phyloP scores from a whole-genome alignment of 2,797 vertebrate genomes.

The Sarcoramphus papa region DNA sequence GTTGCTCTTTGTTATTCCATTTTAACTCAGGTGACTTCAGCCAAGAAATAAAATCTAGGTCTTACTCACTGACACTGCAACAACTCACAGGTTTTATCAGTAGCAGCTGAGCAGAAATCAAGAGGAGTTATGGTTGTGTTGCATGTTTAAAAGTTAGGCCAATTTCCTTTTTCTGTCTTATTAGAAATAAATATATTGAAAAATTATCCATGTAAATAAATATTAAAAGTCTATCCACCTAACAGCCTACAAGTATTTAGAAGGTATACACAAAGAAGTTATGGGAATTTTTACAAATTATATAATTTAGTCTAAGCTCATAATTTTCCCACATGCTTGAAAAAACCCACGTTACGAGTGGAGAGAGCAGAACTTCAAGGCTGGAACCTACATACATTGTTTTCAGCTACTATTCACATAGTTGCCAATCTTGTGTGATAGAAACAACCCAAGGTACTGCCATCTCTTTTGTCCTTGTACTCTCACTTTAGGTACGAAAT shows the following conservation, averaged over 20 bases:
- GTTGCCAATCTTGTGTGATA: background rate
- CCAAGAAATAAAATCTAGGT: background rate
- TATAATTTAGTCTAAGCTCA: background rate
- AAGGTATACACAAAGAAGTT: background rate
- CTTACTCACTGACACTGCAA: background rate
- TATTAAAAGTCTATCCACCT: background rate
- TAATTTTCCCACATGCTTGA: background rate
- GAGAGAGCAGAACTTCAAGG: background rate
- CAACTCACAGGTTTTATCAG: background rate
- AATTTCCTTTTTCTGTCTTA: background rate
- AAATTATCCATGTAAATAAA: background rate
- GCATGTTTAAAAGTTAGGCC: background rate
- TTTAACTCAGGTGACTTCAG: background rate
- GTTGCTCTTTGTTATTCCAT: background rate
- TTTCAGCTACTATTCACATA: background rate
- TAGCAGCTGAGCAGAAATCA: background rate
- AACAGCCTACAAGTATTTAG: background rate
- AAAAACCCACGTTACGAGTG: background rate
- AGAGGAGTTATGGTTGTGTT: background rate
- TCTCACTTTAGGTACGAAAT: background rate
- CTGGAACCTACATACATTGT: background rate
- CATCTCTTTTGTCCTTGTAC: constrained; percentile 11
- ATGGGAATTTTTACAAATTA: background rate
- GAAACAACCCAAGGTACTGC: background rate
- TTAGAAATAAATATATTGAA: background rate